phyloP scores from a whole-genome alignment of 2,113 vertebrate genomes.

The Riparia riparia region DNA sequence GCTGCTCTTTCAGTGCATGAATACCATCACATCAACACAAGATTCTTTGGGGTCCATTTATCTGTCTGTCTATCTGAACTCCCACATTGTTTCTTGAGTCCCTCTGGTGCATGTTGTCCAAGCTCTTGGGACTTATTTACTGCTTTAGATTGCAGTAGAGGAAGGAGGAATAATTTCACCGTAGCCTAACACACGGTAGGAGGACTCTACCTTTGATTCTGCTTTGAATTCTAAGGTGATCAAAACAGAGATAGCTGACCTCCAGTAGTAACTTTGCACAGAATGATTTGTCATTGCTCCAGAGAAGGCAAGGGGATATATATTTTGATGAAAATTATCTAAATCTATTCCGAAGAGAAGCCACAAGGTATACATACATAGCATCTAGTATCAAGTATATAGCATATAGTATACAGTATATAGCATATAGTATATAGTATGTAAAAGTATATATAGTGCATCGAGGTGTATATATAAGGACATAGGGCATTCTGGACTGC shows the following conservation, averaged over 20 bases:
- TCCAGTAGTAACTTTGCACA: background rate
- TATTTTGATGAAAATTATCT: background rate
- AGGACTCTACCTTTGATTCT: background rate
- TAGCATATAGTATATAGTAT: background rate
- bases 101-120: background rate
- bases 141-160: conserved; percentile 10
- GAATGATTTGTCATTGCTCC: background rate
- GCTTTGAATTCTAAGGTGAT: background rate
- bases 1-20: conserved; percentile 73
- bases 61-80: conserved; percentile 39
- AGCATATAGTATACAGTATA: background rate
- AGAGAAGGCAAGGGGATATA: background rate
- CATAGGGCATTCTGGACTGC: background rate
- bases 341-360: background rate
- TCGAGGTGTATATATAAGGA: background rate
- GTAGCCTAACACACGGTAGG: background rate
- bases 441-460: too few relatives aligned
- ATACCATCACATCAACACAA: conserved; percentile 70
- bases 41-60: conserved; percentile 55
- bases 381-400: background rate
- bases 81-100: background rate
- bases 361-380: background rate
- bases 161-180: background rate
- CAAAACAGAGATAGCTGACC: background rate
- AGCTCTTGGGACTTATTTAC: conserved; percentile 38